A percentile compares a stretch with the other conserved stretches of the same genome.
Evolutionary conservation across 2,113 vertebrate genomes (phyloP).

Genomic region (Callorhinus ursinus): DNA sequence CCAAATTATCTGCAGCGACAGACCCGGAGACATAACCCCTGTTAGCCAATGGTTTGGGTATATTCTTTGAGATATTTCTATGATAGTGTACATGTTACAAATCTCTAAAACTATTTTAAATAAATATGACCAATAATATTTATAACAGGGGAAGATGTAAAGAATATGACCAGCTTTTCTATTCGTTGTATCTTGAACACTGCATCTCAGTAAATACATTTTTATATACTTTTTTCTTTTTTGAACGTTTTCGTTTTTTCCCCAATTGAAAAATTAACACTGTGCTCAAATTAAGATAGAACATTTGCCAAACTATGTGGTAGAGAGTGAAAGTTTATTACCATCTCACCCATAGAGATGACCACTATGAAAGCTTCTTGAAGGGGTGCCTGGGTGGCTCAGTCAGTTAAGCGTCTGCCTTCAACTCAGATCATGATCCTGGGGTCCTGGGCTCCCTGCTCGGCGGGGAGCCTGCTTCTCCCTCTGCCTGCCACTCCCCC

Average conservation of each 20-base stretch:
- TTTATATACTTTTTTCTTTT: neutral
- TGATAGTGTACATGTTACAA: neutral
- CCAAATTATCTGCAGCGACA: neutral
- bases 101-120: neutral
- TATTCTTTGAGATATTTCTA: neutral
- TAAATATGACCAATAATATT: neutral
- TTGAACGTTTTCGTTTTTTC: neutral
- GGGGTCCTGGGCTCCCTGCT: neutral
- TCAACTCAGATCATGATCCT: neutral
- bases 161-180: neutral
- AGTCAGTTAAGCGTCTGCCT: neutral
- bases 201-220: neutral
- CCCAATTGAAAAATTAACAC: neutral
- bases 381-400: neutral
- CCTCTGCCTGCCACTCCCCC: neutral
- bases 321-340: neutral
- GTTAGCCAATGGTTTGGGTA: neutral
- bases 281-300: neutral
- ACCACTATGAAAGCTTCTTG: neutral
- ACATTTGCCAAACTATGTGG: neutral
- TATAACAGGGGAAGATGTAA: neutral
- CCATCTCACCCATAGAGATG: neutral
- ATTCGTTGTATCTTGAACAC: neutral
- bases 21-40: neutral
- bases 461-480: neutral